Evolutionary conservation across 2,797 vertebrate genomes (phyloP), one percentile per base, ranked within the genome.

Genomic region (Megalops cyprinoides): DNA sequence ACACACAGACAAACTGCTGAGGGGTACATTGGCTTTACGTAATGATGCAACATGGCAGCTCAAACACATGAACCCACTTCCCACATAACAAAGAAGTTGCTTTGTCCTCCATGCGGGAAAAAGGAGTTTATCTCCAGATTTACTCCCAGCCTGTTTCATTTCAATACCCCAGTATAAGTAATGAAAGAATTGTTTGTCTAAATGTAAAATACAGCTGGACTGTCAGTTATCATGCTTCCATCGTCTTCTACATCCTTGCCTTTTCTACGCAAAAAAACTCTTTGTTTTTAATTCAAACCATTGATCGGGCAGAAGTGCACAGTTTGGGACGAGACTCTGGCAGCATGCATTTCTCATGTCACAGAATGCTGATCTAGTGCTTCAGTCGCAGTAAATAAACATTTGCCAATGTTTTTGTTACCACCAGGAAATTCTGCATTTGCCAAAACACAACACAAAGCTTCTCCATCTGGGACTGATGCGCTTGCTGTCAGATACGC

Each of bases 341-440:
- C 49, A 55, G 48, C 48, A 28, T 76, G 74, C 31, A 31, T 23
- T 53, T 18, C 74, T 55, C 74, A 74, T 42, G 42, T 74, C n/a
- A 46, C 71, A 76, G 25, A 62, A 2, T 55, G 48, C 48, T 53
- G 74, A 76, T 76, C 49, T 31, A 34, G 55, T 37, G 48, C 73
- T 34, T 75, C 58, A 46, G 71, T 44, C 44, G 44, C 71, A 60
- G 46, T 74, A 60, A 76, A 51, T 75, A 62, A 81, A 76, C 39
- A 25, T 65, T 74, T 65, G 28, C 73, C 55, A 75, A 28, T 75
- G 42, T 37, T 81, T 76, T 39, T 74, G 60, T 75, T 75, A 46
- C 73, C 79, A 81, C 58, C 44, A 48, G 79, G 73, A 74, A 48
- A 42, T n/a, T 25, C 56, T 75, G 14, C 73, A 62, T 62, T 75